Percentiles rank a stretch among this genome's conserved stretches.
Evolutionary conservation across 2,888 invertebrate genomes (phyloP).

Genomic region (Ptilodon capucinus): DNA sequence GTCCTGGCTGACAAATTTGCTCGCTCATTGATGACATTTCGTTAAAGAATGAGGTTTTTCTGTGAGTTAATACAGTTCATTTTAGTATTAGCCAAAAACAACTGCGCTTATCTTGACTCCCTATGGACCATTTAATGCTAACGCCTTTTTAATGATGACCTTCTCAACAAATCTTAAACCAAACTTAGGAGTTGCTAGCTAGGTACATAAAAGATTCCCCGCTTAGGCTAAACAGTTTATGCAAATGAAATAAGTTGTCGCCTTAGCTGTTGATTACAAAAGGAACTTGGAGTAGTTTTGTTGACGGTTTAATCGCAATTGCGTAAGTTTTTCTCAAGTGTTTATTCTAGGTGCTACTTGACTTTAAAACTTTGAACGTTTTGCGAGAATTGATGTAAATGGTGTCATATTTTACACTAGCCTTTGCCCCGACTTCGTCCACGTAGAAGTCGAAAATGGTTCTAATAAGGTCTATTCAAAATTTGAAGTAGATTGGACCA

Average conservation of each 20-base stretch:
- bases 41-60: no score
- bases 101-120: no score
- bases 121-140: no score
- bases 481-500: no score
- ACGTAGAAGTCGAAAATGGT: no score
- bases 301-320: conserved; percentile 66
- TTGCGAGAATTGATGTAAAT: neutral
- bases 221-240: conserved; percentile 69
- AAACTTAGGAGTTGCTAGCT: conserved; percentile 29
- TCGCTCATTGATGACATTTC: no score
- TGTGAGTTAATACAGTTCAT: no score
- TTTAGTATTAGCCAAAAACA: no score
- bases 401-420: neutral
- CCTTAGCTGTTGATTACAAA: conserved; percentile 71
- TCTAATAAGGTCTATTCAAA: no score
- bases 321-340: conserved; percentile 46
- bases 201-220: conserved; percentile 52
- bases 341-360: conserved; percentile 51
- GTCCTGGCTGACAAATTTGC: no score
- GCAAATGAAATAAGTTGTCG: conserved; percentile 74
- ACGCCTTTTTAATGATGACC: no score
- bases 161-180: neutral
- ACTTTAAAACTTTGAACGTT: conserved; percentile 27
- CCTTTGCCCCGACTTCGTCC: neutral
- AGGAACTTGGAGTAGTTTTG: conserved; percentile 66